Percentiles rank a stretch among this genome's conserved stretches.
phyloP scores from a whole-genome alignment of 2,797 vertebrate genomes.

The Haliaeetus vocifer region DNA sequence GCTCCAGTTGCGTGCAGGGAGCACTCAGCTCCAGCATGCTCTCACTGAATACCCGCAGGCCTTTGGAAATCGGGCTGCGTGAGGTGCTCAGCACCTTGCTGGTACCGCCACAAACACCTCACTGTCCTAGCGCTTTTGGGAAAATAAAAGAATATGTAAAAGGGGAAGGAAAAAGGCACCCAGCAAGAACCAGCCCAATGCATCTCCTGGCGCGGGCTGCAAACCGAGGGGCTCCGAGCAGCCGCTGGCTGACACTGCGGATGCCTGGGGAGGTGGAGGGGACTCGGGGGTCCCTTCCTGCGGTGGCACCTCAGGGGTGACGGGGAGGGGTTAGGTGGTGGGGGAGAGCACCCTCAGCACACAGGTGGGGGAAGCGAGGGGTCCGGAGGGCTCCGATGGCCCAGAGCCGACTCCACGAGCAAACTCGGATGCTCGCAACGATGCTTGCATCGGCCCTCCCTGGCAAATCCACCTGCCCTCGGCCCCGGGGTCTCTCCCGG shows the following conservation, averaged over 20 bases:
- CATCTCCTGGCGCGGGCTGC: fast-evolving
- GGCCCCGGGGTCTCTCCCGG: no score
- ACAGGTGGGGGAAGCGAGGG: neutral
- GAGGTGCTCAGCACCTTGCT: neutral
- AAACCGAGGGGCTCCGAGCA: fast-evolving
- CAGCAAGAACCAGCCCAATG: fast-evolving
- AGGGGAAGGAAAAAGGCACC: neutral
- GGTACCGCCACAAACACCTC: fast-evolving
- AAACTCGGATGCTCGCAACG: fast-evolving
- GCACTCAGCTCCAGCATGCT: neutral
- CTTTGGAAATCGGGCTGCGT: fast-evolving
- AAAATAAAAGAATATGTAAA: fast-evolving
- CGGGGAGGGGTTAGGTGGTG: fast-evolving
- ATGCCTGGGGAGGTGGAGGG: fast-evolving
- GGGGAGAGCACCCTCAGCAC: neutral
- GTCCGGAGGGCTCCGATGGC: fast-evolving
- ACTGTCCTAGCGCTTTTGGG: fast-evolving
- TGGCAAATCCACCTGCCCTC: fast-evolving
- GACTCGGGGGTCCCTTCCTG: neutral
- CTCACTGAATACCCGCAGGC: neutral
- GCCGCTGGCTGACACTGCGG: fast-evolving
- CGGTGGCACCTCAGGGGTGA: fast-evolving
- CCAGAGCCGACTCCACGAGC: fast-evolving
- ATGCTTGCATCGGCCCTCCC: neutral
- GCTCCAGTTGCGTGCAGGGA: fast-evolving